Evolutionary conservation across 2,797 vertebrate species (phyloP).

Genomic region (Syngnathus acus): DNA sequence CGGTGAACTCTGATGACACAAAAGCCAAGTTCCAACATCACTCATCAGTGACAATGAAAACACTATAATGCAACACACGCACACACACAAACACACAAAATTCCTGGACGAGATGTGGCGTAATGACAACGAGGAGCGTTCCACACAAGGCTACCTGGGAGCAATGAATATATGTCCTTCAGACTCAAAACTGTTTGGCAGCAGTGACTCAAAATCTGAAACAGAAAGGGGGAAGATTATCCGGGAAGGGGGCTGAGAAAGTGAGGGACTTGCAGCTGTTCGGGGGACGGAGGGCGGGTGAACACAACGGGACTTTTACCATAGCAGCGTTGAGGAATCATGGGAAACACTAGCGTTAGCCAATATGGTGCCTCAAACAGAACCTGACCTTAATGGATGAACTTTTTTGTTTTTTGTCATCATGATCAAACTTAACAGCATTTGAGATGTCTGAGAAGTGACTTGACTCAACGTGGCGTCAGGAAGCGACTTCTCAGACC

Average conservation of each 20-base stretch:
- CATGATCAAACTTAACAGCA: too few species aligned
- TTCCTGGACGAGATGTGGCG: conserved; percentile 34
- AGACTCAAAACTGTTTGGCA: conserved; percentile 99
- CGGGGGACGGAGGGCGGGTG: conserved; percentile 30
- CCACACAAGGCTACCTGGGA: conserved; percentile 93
- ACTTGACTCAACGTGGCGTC: conserved; percentile 57
- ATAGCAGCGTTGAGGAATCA: conserved; percentile 75
- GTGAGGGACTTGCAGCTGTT: conserved; percentile 68
- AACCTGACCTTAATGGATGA: conserved; percentile 48
- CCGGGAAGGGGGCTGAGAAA: conserved; percentile 68
- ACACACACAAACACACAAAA: background rate
- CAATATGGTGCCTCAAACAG: conserved; percentile 72
- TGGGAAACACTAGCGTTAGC: conserved; percentile 72
- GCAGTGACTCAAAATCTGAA: conserved; percentile 99
- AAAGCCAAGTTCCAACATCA: background rate
- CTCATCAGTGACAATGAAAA: conserved; percentile 11
- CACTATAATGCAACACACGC: background rate
- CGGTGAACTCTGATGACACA: conserved; percentile 1
- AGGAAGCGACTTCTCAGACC: conserved; percentile 71
- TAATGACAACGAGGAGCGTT: conserved; percentile 1
- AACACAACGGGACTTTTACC: conserved; percentile 67
- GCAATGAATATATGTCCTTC: conserved; percentile 99
- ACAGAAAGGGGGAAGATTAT: conserved; percentile 98
- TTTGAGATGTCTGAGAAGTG: conserved; percentile 72
- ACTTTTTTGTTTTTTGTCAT: conserved; percentile 20